Conservation (phyloP, 2,797 vertebrate genomes). For the Tragelaphus oryx region DNA sequence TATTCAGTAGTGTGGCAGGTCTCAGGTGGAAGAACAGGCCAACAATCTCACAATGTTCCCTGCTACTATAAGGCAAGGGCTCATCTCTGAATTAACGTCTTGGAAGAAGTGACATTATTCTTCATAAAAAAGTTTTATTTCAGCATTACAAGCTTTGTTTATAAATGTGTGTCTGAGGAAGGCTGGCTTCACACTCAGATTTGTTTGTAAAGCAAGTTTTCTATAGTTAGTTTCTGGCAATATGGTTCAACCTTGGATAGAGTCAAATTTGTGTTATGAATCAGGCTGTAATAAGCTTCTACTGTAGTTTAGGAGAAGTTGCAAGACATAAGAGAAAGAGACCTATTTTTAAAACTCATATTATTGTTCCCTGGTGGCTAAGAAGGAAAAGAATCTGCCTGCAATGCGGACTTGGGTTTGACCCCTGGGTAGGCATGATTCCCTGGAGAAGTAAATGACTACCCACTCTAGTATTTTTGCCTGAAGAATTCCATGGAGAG, state of each 20-base stretch:
- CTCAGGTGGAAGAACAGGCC: background rate
- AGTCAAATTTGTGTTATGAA: background rate
- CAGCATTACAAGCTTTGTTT: background rate
- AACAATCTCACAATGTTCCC: background rate
- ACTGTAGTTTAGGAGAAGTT: background rate
- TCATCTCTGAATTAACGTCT: background rate
- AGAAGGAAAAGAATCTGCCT: background rate
- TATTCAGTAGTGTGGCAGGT: background rate
- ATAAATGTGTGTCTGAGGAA: background rate
- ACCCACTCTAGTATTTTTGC: background rate
- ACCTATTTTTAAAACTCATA: conserved; percentile 48
- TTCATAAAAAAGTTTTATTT: background rate
- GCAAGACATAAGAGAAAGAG: background rate
- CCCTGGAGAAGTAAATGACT: background rate
- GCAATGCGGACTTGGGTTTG: background rate
- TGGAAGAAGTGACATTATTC: background rate
- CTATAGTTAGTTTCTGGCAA: background rate
- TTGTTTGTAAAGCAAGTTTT: background rate
- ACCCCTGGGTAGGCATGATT: background rate
- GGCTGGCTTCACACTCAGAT: background rate
- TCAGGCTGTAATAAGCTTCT: background rate
- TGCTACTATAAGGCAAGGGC: background rate
- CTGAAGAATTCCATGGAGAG: background rate
- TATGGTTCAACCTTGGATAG: background rate
- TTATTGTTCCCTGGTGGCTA: background rate